These are phyloP conservation scores for Exocentrus adspersus DNA, from an alignment of 2,888 invertebrate genomes.

Conservation along the genomic window DNA sequence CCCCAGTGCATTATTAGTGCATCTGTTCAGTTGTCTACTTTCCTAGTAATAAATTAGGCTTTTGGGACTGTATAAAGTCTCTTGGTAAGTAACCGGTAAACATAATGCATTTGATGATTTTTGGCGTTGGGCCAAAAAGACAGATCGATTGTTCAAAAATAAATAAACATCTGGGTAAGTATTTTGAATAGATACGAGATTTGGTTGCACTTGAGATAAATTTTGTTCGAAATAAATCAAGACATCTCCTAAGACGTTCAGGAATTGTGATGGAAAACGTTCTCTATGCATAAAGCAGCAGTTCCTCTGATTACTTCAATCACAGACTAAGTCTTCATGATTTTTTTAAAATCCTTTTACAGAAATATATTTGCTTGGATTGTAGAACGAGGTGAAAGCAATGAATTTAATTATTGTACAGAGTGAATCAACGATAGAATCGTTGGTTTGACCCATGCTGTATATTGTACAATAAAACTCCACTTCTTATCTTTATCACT, in stretches of 20 bases:
- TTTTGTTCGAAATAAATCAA: too few relatives aligned
- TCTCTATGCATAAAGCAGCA: too few relatives aligned
- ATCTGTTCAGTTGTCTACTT: constrained; percentile 22
- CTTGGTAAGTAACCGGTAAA: constrained; percentile 33
- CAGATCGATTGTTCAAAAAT: constrained; percentile 50
- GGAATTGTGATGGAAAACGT: too few relatives aligned
- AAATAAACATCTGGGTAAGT: constrained; percentile 41
- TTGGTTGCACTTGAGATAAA: background rate
- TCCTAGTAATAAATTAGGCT: constrained; percentile 15
- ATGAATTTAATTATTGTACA: too few relatives aligned
- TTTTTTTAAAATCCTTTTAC: too few relatives aligned
- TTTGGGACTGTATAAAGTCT: constrained; percentile 13
- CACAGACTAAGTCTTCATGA: too few relatives aligned
- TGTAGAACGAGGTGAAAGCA: too few relatives aligned
- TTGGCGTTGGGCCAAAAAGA: constrained; percentile 46
- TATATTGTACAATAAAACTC: background rate
- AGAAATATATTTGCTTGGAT: too few relatives aligned
- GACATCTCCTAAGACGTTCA: too few relatives aligned
- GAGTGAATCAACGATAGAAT: too few relatives aligned
- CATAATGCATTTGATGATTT: constrained; percentile 46
- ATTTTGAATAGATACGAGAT: background rate
- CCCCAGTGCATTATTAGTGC: constrained; percentile 16
- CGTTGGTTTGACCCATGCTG: too few relatives aligned
- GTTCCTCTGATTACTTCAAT: too few relatives aligned
- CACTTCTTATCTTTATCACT: constrained; percentile 9